Base-by-base conservation (phyloP, 1,140 invertebrate genomes). In the Dreissena rostriformis region DNA sequence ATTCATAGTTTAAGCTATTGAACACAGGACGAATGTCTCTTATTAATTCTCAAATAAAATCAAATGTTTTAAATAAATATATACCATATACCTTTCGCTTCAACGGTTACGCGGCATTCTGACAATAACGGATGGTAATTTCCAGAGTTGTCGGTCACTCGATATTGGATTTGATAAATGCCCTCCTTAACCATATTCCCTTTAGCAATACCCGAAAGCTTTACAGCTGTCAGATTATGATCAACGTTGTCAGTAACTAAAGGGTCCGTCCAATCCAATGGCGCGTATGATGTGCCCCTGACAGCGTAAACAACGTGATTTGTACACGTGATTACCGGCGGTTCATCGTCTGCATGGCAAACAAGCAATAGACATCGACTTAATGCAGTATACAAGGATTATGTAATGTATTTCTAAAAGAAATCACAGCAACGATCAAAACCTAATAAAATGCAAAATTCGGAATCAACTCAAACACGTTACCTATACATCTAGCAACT, bases 231-330 rank as follows among this genome's bases (percentile, higher is more conserved):
- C 7, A 67, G 66, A 26, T 68, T 55, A n/a, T n/a, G 12, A 49
- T 79, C 77, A 57, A 49, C 55, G 11, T 11, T 70, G 67, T 79
- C 77, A 19, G 49, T 14, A 26, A 67, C 65, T 10, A 67, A 55
- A 5, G 77, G 77, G 19, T 55, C 15, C n/a, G 26, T 26, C 77
- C 77, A 79, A 24, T 7, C 55, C 24, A 79, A 65, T 12, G 66
- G 52, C 39, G 77, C 71, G 26, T 65, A 2, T 19, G 39, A 70
- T 14, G 39, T 14, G 49, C 26, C 28, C 1, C 52, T 39, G 52
- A 70, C 77, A n/a, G 77, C 77, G 53, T 79, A 70, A 28, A 79
- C 68, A 0, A 79, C 22, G 26, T 79, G 61, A 5, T 39, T 26
- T 6, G 73, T 75, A 17, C 73, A 75, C 17, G 53, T 28, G 19